Conservation (phyloP, 1,140 invertebrate species). For the Lethrus apterus region DNA sequence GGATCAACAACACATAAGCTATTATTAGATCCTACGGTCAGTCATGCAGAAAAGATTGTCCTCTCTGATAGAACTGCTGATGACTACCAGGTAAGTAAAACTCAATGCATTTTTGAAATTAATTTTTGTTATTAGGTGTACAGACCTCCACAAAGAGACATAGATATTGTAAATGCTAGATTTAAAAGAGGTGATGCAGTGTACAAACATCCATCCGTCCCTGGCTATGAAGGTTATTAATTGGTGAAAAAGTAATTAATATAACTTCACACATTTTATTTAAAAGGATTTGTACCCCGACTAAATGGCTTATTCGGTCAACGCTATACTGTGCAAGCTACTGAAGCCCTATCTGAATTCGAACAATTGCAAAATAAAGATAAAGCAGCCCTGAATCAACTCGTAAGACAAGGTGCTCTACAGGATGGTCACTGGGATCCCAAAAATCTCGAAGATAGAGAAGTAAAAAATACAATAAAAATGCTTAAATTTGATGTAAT, state of each 20-base stretch:
- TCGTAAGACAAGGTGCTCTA: conserved; percentile 46
- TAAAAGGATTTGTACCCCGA: conserved; percentile 56
- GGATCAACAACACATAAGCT: conserved; percentile 62
- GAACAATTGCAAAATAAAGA: conserved; percentile 52
- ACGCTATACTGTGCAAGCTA: conserved; percentile 56
- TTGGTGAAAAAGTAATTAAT: background rate
- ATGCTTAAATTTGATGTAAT: too few species aligned
- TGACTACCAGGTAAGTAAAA: conserved; percentile 48
- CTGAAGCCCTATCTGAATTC: conserved; percentile 60
- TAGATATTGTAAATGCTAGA: conserved; percentile 55
- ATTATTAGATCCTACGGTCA: conserved; percentile 59
- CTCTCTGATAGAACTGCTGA: conserved; percentile 54
- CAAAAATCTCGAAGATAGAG: conserved; percentile 51
- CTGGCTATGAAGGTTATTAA: conserved; percentile 57
- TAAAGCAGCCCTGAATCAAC: conserved; percentile 45
- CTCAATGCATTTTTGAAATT: conserved; percentile 2
- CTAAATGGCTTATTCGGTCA: conserved; percentile 54
- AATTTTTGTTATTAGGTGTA: conserved; percentile 41
- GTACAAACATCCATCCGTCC: conserved; percentile 60
- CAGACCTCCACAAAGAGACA: conserved; percentile 51
- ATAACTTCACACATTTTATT: background rate
- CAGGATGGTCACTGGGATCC: conserved; percentile 51
- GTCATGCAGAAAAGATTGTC: conserved; percentile 59
- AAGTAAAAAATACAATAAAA: conserved; percentile 42
- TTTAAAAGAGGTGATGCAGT: conserved; percentile 53